A percentile compares a stretch with the other conserved stretches of the same genome.
These are phyloP conservation scores for Brachypterus glaber DNA, from an alignment of 2,888 invertebrate species.

Conservation along the genomic window DNA sequence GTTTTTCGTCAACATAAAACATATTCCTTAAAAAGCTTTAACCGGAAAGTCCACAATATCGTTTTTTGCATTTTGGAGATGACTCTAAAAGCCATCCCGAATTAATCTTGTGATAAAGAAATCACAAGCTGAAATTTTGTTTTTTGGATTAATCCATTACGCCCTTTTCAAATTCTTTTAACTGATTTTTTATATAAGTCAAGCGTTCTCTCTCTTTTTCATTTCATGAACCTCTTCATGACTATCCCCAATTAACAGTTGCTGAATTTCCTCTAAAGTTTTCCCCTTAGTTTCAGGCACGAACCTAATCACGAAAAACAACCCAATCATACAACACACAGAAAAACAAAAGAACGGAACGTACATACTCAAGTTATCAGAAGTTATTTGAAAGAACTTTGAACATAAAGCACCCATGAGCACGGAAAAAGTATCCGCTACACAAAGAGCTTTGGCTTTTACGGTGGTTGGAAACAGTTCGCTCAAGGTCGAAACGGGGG, in stretches of 20 bases:
- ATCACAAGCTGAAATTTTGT: no score
- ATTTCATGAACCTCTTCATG: no score
- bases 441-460: constrained; percentile 47
- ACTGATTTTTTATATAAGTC: no score
- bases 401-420: constrained; percentile 42
- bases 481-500: constrained; percentile 44
- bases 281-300: constrained; percentile 64
- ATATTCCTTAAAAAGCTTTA: no score
- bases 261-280: constrained; percentile 57
- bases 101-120: no score
- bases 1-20: no score
- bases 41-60: no score
- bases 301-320: constrained; percentile 49
- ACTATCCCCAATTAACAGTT: constrained; percentile 45
- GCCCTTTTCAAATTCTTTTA: no score
- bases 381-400: constrained; percentile 43
- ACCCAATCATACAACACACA: constrained; percentile 48
- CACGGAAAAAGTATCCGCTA: constrained; percentile 46
- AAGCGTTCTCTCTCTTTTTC: no score
- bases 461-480: constrained; percentile 48
- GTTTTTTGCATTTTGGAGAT: no score
- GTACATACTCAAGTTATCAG: constrained; percentile 47
- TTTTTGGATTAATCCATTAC: no score
- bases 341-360: constrained; percentile 58
- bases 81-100: no score